These are phyloP conservation scores for Neosilurus mollespiculum DNA, from an alignment of 2,797 vertebrate species.

Conservation along the genomic window DNA sequence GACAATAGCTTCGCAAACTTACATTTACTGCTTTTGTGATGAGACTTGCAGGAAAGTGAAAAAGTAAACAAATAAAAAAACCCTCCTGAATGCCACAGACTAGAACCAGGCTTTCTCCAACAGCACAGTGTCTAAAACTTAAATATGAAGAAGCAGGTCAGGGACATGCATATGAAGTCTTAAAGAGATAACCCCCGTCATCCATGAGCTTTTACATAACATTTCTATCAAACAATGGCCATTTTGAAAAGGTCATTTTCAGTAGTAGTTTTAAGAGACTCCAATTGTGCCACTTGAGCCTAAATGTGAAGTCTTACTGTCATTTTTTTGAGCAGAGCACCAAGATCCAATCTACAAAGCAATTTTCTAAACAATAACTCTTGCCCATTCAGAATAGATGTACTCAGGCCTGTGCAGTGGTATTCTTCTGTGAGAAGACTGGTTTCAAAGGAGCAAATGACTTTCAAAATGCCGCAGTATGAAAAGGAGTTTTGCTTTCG, in stretches of 20 bases:
- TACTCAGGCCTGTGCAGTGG: slow-evolving; percentile 1
- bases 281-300: background rate
- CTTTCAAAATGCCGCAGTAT: slow-evolving; percentile 7
- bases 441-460: slow-evolving; percentile 11
- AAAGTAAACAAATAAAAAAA: background rate
- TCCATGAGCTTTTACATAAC: background rate
- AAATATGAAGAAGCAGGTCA: background rate
- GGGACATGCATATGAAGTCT: background rate
- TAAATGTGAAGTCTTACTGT: slow-evolving; percentile 12
- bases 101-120: background rate
- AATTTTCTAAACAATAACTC: slow-evolving; percentile 55
- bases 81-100: background rate
- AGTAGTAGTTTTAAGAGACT: background rate
- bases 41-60: background rate
- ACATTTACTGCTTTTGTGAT: background rate
- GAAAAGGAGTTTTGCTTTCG: slow-evolving; percentile 1
- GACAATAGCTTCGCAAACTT: background rate
- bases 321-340: background rate
- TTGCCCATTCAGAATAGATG: slow-evolving; percentile 39
- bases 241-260: background rate
- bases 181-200: background rate
- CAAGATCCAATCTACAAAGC: slow-evolving; percentile 27
- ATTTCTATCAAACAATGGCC: background rate
- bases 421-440: background rate
- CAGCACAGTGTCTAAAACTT: background rate